phyloP scores from a whole-genome alignment of 2,797 vertebrate genomes.

The Gorsachius magnificus region DNA sequence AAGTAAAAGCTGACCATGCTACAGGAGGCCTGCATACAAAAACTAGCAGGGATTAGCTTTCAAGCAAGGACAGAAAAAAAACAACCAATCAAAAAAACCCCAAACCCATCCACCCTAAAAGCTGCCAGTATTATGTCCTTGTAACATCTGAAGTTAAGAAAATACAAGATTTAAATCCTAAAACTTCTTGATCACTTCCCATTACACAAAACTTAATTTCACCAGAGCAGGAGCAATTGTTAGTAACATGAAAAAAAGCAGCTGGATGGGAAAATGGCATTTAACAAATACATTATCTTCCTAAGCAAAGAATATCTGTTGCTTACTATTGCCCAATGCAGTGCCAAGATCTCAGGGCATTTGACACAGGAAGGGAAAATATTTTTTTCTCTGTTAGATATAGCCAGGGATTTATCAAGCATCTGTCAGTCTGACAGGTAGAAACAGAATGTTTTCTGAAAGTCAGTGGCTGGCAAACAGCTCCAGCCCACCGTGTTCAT shows the following conservation, averaged over 20 bases:
- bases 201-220: neutral
- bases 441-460: neutral
- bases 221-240: neutral
- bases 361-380: neutral
- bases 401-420: neutral
- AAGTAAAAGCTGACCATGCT: conserved; percentile 53
- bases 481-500: neutral
- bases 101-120: neutral
- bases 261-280: neutral
- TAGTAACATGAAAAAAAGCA: neutral
- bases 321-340: neutral
- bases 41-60: neutral
- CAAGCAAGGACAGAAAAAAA: neutral
- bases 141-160: fast-evolving
- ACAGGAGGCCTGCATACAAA: conserved; percentile 35
- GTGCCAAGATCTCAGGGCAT: neutral
- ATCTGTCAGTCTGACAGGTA: neutral
- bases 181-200: neutral
- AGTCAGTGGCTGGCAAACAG: neutral
- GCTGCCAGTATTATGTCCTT: neutral
- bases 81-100: too few relatives aligned
- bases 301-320: neutral
- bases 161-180: neutral
- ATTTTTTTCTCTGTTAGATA: neutral
- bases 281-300: neutral